These are phyloP conservation scores for Drosophila koepferae DNA, from an alignment of 2,888 invertebrate genomes.

Conservation along the genomic window DNA sequence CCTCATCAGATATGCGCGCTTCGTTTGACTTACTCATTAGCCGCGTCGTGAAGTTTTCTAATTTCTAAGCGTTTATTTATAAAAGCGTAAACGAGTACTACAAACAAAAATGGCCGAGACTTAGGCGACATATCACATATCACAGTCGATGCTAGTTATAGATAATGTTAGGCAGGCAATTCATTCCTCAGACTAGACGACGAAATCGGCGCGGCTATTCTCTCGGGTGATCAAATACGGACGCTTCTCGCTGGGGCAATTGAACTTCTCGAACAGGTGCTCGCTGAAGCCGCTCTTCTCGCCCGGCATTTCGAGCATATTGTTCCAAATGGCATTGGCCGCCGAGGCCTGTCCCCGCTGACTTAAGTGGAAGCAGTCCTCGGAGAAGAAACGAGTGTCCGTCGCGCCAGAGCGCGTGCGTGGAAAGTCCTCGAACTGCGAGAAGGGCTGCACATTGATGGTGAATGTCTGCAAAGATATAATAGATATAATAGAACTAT, in stretches of 20 bases:
- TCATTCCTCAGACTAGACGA: constrained; percentile 38
- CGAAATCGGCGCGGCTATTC: constrained; percentile 75
- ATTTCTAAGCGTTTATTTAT: constrained; percentile 40
- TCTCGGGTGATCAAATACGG: constrained; percentile 82
- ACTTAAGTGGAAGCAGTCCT: constrained; percentile 89
- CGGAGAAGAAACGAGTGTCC: constrained; percentile 86
- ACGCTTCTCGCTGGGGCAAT: constrained; percentile 79
- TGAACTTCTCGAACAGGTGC: constrained; percentile 75
- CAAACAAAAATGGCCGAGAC: constrained; percentile 49
- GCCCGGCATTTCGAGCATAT: constrained; percentile 86
- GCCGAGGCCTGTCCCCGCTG: constrained; percentile 87
- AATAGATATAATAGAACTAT: not conserved
- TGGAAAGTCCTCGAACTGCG: constrained; percentile 85
- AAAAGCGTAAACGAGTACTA: constrained; percentile 56
- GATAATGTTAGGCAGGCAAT: constrained; percentile 16
- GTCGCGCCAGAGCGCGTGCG: constrained; percentile 82
- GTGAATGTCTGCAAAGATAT: constrained; percentile 86
- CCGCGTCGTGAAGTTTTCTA: constrained; percentile 37
- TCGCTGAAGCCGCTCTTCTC: constrained; percentile 84
- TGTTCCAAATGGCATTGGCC: constrained; percentile 88
- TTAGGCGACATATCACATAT: constrained; percentile 70
- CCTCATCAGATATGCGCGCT: constrained; percentile 35
- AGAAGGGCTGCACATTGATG: constrained; percentile 86
- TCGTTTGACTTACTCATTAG: constrained; percentile 58
- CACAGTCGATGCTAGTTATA: constrained; percentile 57